phyloP scores from a whole-genome alignment of 1,140 invertebrate species.

The Oryzaephilus surinamensis region DNA sequence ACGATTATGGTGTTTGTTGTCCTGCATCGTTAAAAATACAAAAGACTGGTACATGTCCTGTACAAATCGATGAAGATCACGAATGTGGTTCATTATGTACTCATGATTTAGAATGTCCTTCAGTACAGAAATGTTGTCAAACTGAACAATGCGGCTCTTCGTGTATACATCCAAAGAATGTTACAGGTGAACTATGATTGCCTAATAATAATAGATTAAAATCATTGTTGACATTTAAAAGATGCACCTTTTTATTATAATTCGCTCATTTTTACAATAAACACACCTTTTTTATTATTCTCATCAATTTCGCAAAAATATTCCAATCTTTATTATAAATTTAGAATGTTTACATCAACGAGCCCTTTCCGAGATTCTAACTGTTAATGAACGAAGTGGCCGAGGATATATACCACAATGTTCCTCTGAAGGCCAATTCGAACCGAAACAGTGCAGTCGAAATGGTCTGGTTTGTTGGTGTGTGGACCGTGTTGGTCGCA shows the following conservation, averaged over 20 bases:
- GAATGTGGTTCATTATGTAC: conserved; percentile 55
- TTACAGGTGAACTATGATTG: conserved; percentile 41
- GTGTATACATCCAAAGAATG: conserved; percentile 55
- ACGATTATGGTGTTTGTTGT: conserved; percentile 81
- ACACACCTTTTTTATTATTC: no score
- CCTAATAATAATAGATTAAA: neutral
- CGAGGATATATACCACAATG: conserved; percentile 77
- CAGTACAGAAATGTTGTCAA: conserved; percentile 68
- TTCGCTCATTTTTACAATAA: no score
- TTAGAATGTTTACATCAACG: conserved; percentile 61
- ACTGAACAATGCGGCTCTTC: conserved; percentile 57
- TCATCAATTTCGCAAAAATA: no score
- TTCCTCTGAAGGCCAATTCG: conserved; percentile 54
- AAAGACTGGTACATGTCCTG: conserved; percentile 65
- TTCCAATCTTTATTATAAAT: neutral
- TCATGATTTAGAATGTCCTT: conserved; percentile 68
- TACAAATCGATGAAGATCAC: conserved; percentile 31
- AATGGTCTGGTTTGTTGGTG: conserved; percentile 83
- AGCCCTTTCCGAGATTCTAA: conserved; percentile 62
- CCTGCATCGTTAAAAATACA: conserved; percentile 62
- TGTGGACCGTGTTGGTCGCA: conserved; percentile 63
- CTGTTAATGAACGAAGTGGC: conserved; percentile 64
- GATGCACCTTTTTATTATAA: no score
- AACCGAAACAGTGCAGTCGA: conserved; percentile 63
- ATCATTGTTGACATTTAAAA: conserved; percentile 7